These are phyloP conservation scores for Periphyllus acericola DNA, from an alignment of 2,888 invertebrate genomes.

Conservation along the genomic window DNA sequence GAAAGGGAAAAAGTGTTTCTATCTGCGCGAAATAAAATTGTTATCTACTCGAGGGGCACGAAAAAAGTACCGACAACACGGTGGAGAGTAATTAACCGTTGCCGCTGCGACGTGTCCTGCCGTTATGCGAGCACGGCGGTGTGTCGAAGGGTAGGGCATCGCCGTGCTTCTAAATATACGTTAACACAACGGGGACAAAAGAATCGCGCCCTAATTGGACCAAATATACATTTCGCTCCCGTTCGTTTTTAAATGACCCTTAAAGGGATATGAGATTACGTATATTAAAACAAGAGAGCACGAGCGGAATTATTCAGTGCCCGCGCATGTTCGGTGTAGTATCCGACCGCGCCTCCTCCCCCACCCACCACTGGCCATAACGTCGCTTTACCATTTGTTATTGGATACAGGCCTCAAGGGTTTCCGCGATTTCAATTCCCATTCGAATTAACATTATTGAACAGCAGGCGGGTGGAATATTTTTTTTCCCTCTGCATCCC, in stretches of 20 bases:
- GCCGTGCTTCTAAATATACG: neutral
- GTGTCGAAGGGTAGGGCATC: neutral
- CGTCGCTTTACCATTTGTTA: no score
- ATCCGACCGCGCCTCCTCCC: neutral
- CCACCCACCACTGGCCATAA: no score
- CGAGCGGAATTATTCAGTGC: neutral
- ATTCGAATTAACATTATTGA: neutral
- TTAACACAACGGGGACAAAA: conserved; percentile 15
- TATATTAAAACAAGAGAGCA: conserved; percentile 1
- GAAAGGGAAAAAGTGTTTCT: neutral
- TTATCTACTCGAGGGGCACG: neutral
- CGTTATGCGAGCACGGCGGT: neutral
- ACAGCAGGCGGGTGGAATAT: neutral
- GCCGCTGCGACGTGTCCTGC: neutral
- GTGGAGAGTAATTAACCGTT: neutral
- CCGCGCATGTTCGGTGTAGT: neutral
- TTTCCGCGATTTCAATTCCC: neutral
- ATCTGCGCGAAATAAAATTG: neutral
- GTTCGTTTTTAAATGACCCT: conserved; percentile 43
- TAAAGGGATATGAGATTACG: conserved; percentile 35
- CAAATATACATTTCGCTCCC: conserved; percentile 27
- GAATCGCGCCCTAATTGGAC: conserved; percentile 25
- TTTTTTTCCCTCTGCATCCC: neutral
- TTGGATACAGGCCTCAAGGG: neutral
- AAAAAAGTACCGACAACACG: neutral